Conservation (phyloP, 2,797 vertebrate genomes). For the Sebastes ruberrimus region DNA sequence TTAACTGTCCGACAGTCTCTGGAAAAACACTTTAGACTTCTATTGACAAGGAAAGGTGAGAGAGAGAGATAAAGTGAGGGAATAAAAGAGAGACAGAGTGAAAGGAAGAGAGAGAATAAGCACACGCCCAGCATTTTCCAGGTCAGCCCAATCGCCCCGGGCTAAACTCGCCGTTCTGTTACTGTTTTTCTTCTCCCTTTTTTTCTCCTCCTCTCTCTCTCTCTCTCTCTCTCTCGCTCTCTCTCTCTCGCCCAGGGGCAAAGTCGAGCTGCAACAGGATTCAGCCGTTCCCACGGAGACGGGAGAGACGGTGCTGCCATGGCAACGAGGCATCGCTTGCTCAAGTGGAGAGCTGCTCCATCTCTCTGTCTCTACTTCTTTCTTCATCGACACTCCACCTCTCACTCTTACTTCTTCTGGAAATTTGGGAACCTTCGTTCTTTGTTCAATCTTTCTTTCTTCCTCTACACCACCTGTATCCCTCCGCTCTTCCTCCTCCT, state of each 20-base stretch:
- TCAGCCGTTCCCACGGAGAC: slow-evolving; percentile 85
- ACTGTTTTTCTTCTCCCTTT: slow-evolving; percentile 59
- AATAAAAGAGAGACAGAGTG: slow-evolving; percentile 9
- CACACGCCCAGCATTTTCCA: slow-evolving; percentile 76
- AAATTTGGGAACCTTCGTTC: not conserved
- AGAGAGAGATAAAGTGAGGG: slow-evolving; percentile 1
- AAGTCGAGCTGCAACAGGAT: slow-evolving; percentile 84
- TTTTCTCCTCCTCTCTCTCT: slow-evolving; percentile 9
- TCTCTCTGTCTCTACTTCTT: slow-evolving; percentile 32
- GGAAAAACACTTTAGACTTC: slow-evolving; percentile 7
- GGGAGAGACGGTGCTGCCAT: slow-evolving; percentile 82
- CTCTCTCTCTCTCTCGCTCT: slow-evolving; percentile 4
- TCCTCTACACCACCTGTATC: not conserved
- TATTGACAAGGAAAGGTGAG: slow-evolving; percentile 41
- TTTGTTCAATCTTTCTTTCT: not conserved
- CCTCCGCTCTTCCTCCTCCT: not conserved
- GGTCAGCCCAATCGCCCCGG: slow-evolving; percentile 73
- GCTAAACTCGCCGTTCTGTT: slow-evolving; percentile 74
- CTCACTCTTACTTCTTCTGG: not conserved
- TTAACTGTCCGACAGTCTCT: slow-evolving; percentile 9
- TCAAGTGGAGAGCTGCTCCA: slow-evolving; percentile 60
- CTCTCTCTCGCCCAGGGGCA: slow-evolving; percentile 69
- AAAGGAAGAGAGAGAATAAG: slow-evolving; percentile 48
- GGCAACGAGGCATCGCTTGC: slow-evolving; percentile 83
- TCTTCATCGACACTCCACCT: slow-evolving; percentile 27